phyloP scores from a whole-genome alignment of 1,140 invertebrate species.

The Ostrea edulis region DNA sequence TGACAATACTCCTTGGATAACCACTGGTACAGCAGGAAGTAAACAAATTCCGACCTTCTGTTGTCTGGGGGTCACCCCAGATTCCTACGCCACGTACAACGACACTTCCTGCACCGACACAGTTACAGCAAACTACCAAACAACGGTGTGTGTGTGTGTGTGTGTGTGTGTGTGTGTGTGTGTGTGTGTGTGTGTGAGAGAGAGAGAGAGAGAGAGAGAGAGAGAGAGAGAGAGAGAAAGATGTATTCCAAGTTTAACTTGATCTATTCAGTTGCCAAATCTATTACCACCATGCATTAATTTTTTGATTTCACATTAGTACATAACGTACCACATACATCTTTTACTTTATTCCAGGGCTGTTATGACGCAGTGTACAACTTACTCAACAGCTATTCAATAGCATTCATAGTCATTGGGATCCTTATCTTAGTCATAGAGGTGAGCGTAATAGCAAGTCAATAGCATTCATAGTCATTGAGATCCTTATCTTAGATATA shows the following conservation, averaged over 20 bases:
- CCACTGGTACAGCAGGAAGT: not conserved
- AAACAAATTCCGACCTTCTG: constrained; percentile 37
- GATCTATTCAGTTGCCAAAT: too few species aligned
- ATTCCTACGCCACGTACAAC: not conserved
- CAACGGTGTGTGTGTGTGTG: not conserved
- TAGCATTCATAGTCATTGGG: constrained; percentile 42
- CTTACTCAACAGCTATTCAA: constrained; percentile 32
- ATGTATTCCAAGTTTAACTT: not conserved
- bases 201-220: not conserved
- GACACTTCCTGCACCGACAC: constrained; percentile 11
- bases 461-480: too few species aligned
- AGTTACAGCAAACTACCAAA: constrained; percentile 17
- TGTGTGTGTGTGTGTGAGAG: constrained; percentile 13
- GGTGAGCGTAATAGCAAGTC: constrained; percentile 14
- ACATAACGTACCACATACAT: too few species aligned
- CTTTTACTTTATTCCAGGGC: constrained; percentile 28
- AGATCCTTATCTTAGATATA: too few species aligned
- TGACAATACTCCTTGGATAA: constrained; percentile 34
- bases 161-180: not conserved
- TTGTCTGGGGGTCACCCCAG: constrained; percentile 2
- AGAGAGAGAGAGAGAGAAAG: not conserved
- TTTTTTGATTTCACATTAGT: too few species aligned
- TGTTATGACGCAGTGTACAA: constrained; percentile 49
- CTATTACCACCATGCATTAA: too few species aligned
- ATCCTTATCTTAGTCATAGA: constrained; percentile 45